These are phyloP conservation scores for Galagoides demidoff DNA, from an alignment of 2,797 vertebrate species.

Conservation along the genomic window DNA sequence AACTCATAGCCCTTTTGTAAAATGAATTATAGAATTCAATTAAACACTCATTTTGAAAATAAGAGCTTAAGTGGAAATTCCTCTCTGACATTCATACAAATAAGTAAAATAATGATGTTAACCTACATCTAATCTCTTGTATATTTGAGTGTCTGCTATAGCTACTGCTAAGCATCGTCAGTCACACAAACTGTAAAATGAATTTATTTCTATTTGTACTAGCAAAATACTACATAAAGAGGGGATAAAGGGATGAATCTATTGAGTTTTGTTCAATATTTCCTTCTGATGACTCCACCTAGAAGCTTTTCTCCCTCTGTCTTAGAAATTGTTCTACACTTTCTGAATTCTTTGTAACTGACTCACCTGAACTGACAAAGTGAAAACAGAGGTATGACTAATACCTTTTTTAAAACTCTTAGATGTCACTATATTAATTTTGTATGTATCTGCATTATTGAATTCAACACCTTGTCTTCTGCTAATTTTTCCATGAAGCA, in stretches of 20 bases:
- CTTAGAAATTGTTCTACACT: not conserved
- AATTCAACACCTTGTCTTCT: not conserved
- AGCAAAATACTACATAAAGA: not conserved
- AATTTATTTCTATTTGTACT: not conserved
- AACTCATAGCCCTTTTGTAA: not conserved
- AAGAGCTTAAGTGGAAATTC: constrained; percentile 31
- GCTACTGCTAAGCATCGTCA: not conserved
- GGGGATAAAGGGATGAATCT: not conserved
- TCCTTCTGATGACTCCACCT: not conserved
- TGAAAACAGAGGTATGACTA: not conserved
- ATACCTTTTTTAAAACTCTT: not conserved
- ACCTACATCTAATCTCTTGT: not conserved
- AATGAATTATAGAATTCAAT: constrained; percentile 62
- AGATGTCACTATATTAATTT: not conserved
- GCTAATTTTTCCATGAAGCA: not conserved
- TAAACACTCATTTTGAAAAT: constrained; percentile 48
- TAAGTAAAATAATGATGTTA: constrained; percentile 34
- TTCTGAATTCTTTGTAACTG: not conserved
- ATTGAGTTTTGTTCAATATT: not conserved
- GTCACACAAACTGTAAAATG: not conserved
- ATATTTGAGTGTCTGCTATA: not conserved
- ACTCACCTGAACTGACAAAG: not conserved
- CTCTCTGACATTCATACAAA: constrained; percentile 21
- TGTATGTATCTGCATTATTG: not conserved
- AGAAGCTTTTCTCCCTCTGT: not conserved